Base-by-base conservation (phyloP, 1,140 invertebrate species). In the Amyelois transitella region DNA sequence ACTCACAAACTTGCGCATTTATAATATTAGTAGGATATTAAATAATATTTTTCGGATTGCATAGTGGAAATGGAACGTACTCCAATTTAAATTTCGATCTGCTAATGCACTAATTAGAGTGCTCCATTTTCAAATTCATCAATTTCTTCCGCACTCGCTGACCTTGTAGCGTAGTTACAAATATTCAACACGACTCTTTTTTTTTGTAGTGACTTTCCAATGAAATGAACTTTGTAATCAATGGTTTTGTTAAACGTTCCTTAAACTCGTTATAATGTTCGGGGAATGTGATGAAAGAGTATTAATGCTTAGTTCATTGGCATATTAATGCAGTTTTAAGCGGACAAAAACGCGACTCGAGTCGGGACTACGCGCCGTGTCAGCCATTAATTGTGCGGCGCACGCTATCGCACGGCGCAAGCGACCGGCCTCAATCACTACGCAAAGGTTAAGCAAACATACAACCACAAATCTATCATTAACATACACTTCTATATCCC, bases 371-470 rank as follows among this genome's bases (percentile, higher is more conserved):
- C 66, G 18, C 75, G 64, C 67, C 77, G 76, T 77, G 77, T 81
- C 79, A 73, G 73, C 55, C 64, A 62, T 77, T 86, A 86, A 86
- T 86, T 86, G 82, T 81, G 71, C 68, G 59, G 70, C 77, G 70
- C 82, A 83, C 82, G 80, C 79, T 69, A 81, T 78, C 66, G 73
- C 66, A 65, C 68, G 74, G 74, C 61, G 63, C 66, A 66, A 62
- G 63, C 66, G 63, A 62, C 64, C 60, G 57, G 66, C 63, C 56
- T 75, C 63, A 75, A 77, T 77, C 71, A 67, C 59, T 68, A 75
- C 68, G 64, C 62, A 71, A 78, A 81, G 60, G 77, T 79, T 75
- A 75, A 73, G 75, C 70, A 70, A 75, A 79, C 25, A 12, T 28
- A 28, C 25, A 28, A 2, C 17, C 8, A 14, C 32, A 38, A 38